Evolutionary conservation across 1,140 invertebrate species (phyloP).

Genomic region (Trichonephila clavata): DNA sequence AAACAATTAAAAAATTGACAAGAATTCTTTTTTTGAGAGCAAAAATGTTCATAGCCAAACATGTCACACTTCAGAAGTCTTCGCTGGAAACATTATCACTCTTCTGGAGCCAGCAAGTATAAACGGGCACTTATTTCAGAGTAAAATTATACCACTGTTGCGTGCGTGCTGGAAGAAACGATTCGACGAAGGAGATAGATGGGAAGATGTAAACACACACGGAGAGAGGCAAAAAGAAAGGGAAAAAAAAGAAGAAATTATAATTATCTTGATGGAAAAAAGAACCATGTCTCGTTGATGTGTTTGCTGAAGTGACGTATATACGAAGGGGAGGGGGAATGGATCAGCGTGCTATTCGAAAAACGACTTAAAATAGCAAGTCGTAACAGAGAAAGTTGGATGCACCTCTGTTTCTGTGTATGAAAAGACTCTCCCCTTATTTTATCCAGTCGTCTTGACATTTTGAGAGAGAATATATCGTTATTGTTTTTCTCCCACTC

Average conservation of each 20-base stretch:
- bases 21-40: too few relatives aligned
- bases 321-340: neutral
- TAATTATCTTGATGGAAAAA: conserved; percentile 62
- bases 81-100: neutral
- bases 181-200: neutral
- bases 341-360: conserved; percentile 44
- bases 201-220: conserved; percentile 47
- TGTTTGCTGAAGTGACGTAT: conserved; percentile 19
- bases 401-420: conserved; percentile 64
- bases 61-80: neutral
- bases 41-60: too few relatives aligned
- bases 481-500: neutral
- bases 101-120: neutral
- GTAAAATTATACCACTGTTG: neutral
- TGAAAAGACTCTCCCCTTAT: conserved; percentile 27
- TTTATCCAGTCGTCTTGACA: conserved; percentile 45
- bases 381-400: conserved; percentile 52
- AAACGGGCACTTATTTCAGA: neutral
- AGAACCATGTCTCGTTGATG: conserved; percentile 43
- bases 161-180: neutral
- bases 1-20: too few relatives aligned
- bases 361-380: conserved; percentile 64
- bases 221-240: neutral
- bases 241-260: conserved; percentile 28
- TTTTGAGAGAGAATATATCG: neutral